Evolutionary conservation across 1,140 invertebrate species (phyloP), one percentile per base, ranked within the genome.

Genomic region (Plodia interpunctella): DNA sequence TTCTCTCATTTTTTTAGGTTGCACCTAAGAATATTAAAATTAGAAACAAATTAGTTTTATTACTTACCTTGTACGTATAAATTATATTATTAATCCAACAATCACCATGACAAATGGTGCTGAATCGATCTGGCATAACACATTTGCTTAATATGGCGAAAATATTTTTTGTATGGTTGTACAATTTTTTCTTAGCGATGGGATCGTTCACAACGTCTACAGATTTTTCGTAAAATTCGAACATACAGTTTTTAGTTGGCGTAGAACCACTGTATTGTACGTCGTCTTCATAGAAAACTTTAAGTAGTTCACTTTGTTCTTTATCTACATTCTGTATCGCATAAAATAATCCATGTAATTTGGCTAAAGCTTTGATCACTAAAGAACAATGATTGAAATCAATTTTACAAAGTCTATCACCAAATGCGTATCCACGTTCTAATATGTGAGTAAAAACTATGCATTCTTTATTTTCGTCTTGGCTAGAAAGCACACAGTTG

Each of bases 301-400:
- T 73, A 58, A 83, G 72, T 17, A 73, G 56, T 30, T 75, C 55
- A 72, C 85, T 80, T 32, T 74, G 66, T 35, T 58, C 49, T 3
- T 78, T 74, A 57, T 76, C 66, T 3, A 62, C 55, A 50, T 70
- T 70, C 52, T 79, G 68, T 18, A 81, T 64, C 0, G 70, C 76
- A 61, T 87, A 88, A 5, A 80, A 87, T 20, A 87, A 65, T 10
- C 76, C 83, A 44, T 90, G 85, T 49, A 87, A 68, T 74, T 87
- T 87, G 1, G 80, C 87, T 52, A 88, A 67, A 63, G 82, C 75
- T 67, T 76, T 80, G 32, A 87, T 62, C 57, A 81, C 77, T 11
- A 88, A 54, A 1, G 64, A 66, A 5, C 75, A 73, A 55, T 87
- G 79, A 50, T 65, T 53, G 4, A 85, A 66, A 59, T 82, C 73